These are phyloP conservation scores for Eremobia ochroleuca DNA, from an alignment of 2,888 invertebrate species.

Conservation along the genomic window DNA sequence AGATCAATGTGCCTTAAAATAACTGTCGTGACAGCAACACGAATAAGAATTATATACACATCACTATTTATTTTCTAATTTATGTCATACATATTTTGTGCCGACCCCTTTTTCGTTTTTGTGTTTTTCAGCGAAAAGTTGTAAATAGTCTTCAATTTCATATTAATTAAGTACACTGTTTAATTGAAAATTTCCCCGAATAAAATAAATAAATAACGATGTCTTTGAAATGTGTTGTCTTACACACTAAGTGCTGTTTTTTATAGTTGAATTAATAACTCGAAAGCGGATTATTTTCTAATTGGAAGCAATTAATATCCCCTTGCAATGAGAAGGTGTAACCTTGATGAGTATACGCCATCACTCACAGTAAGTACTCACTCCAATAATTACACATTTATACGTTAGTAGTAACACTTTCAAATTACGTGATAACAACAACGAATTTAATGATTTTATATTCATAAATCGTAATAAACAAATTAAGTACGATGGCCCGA, in stretches of 20 bases:
- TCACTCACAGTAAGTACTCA: conserved; percentile 54
- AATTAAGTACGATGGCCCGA: conserved; percentile 73
- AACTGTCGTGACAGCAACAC: too few species aligned
- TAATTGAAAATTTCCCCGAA: not conserved
- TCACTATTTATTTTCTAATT: not conserved
- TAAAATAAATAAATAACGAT: not conserved
- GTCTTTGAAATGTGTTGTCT: not conserved
- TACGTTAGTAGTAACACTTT: conserved; percentile 67
- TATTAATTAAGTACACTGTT: not conserved
- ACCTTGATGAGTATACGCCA: conserved; percentile 46
- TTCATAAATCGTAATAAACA: conserved; percentile 81
- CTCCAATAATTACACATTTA: conserved; percentile 64
- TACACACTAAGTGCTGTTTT: conserved; percentile 7
- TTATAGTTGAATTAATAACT: conserved; percentile 25
- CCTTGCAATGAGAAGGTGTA: conserved; percentile 46
- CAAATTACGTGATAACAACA: conserved; percentile 76
- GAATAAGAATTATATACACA: too few species aligned
- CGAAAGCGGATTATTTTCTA: conserved; percentile 53
- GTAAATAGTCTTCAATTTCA: not conserved
- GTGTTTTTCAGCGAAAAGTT: not conserved
- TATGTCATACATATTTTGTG: not conserved
- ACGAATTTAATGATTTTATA: conserved; percentile 74
- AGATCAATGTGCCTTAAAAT: too few species aligned
- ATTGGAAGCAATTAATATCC: conserved; percentile 48
- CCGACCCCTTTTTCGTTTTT: not conserved